A percentile compares a stretch with the other conserved stretches of the same genome.
These are phyloP conservation scores for Oasisia sp. DNA, from an alignment of 2,888 invertebrate species.

Conservation along the genomic window DNA sequence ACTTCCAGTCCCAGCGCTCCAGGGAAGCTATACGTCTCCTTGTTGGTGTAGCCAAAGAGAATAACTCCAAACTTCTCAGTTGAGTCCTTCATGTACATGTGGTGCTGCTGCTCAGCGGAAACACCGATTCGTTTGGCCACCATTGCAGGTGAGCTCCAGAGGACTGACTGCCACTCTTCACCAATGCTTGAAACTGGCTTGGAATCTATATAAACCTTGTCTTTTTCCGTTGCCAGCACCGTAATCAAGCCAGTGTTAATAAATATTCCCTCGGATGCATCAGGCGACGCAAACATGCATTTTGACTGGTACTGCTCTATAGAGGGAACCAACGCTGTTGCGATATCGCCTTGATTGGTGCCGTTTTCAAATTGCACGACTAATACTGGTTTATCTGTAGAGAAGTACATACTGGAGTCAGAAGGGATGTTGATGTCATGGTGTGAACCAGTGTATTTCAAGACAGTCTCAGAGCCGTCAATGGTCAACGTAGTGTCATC, in stretches of 20 bases:
- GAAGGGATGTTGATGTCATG: neutral
- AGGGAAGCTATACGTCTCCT: neutral
- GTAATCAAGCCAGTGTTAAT: neutral
- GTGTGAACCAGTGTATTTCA: neutral
- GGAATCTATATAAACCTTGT: neutral
- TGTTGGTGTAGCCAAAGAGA: constrained; percentile 10
- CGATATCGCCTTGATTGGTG: neutral
- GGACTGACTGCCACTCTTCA: neutral
- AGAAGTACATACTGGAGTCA: neutral
- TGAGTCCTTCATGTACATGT: constrained; percentile 17
- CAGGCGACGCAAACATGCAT: neutral
- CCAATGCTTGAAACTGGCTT: neutral
- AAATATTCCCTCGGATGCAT: neutral
- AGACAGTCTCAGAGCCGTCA: neutral
- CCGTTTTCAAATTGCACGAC: neutral
- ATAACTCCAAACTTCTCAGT: neutral
- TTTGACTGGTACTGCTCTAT: neutral
- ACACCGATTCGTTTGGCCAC: neutral
- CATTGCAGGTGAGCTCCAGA: neutral
- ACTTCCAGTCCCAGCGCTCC: neutral
- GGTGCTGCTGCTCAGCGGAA: neutral
- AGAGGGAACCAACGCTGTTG: neutral
- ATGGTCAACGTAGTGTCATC: neutral
- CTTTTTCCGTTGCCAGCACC: neutral
- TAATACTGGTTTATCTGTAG: neutral